phyloP scores from a whole-genome alignment of 2,888 invertebrate species.

The Drosophila flavopinicola region DNA sequence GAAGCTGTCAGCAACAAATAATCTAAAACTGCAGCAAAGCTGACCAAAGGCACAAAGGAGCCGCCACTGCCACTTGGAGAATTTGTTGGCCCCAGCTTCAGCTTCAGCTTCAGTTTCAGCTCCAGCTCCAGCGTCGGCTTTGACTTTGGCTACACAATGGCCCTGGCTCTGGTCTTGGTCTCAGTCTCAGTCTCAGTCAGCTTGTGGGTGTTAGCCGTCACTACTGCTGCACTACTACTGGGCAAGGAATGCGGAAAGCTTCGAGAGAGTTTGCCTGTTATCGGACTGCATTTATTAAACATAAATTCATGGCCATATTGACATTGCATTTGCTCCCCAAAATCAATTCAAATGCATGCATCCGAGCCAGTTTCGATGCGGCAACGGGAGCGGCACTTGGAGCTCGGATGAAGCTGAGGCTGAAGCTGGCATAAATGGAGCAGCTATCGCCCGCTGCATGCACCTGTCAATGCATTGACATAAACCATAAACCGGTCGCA shows the following conservation, averaged over 20 bases:
- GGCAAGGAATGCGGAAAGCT: constrained; percentile 72
- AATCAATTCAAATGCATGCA: constrained; percentile 67
- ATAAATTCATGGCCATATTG: constrained; percentile 70
- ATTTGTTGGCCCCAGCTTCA: constrained; percentile 33
- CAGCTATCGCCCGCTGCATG: constrained; percentile 56
- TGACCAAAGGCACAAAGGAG: constrained; percentile 76
- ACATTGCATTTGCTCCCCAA: constrained; percentile 44
- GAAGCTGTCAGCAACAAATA: constrained; percentile 81
- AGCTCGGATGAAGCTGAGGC: constrained; percentile 11
- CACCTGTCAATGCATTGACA: constrained; percentile 80
- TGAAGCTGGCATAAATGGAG: constrained; percentile 68
- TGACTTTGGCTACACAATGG: constrained; percentile 41
- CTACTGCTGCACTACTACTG: constrained; percentile 32
- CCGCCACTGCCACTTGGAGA: constrained; percentile 55
- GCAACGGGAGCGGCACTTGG: constrained; percentile 10
- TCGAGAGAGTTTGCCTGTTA: constrained; percentile 10
- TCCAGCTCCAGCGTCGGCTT: neutral
- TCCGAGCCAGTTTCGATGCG: constrained; percentile 41
- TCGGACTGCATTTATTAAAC: constrained; percentile 68
- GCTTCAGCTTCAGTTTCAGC: constrained; percentile 10
- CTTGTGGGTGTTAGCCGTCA: constrained; percentile 61
- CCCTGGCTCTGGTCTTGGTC: constrained; percentile 29
- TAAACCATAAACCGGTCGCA: constrained; percentile 77
- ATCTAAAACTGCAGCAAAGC: constrained; percentile 75
- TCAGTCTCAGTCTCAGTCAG: too few species aligned